phyloP scores from a whole-genome alignment of 2,113 vertebrate genomes.

The Psammodynastes pulverulentus region DNA sequence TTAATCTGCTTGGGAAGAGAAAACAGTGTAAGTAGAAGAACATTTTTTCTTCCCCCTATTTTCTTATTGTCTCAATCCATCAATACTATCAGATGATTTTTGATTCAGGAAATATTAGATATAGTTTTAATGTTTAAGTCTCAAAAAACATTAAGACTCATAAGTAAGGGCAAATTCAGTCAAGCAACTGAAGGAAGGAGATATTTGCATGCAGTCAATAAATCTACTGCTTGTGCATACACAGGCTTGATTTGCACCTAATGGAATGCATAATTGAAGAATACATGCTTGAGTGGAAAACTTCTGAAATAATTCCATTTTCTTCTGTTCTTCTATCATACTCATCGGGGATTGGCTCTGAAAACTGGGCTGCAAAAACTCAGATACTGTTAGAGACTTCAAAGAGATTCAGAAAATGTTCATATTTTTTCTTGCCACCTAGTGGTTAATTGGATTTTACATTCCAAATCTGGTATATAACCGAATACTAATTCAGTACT shows the following conservation, averaged over 20 bases:
- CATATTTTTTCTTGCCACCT: not conserved
- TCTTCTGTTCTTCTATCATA: not conserved
- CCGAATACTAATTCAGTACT: not conserved
- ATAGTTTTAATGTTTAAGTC: not conserved
- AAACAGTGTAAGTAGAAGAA: not conserved
- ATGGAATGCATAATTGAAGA: not conserved
- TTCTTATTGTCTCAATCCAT: not conserved
- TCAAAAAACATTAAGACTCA: not conserved
- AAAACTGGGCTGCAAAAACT: not conserved
- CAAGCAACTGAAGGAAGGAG: not conserved
- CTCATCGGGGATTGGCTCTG: not conserved
- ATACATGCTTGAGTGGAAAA: not conserved
- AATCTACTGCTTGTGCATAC: not conserved
- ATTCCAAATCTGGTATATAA: not conserved
- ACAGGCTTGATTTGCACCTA: not conserved
- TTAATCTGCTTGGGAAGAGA: constrained; percentile 9
- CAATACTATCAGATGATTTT: not conserved
- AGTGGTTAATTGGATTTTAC: not conserved
- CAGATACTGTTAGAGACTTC: not conserved
- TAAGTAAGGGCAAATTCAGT: not conserved
- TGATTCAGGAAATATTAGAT: not conserved
- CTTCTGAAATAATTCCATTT: not conserved
- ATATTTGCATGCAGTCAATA: not conserved
- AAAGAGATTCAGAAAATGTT: not conserved
- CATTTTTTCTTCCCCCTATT: not conserved